A percentile compares a stretch with the other conserved stretches of the same genome.
These are phyloP conservation scores for Scaptomyza pallida DNA, from an alignment of 1,140 invertebrate species.

Conservation along the genomic window DNA sequence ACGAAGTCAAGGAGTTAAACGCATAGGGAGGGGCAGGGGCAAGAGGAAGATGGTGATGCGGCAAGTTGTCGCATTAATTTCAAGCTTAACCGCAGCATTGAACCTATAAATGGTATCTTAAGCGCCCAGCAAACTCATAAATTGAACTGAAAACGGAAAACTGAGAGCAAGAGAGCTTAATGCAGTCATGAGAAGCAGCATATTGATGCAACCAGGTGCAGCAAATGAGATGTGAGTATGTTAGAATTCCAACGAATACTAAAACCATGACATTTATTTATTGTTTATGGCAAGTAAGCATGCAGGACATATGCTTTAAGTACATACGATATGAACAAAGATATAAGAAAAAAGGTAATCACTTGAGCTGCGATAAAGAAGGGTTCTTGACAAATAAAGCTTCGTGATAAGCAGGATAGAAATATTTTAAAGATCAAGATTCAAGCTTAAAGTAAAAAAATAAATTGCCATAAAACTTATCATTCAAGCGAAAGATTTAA, in stretches of 20 bases:
- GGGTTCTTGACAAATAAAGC: too few species aligned
- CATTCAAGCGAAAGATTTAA: neutral
- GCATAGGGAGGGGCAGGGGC: conserved; percentile 20
- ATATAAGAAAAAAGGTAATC: too few species aligned
- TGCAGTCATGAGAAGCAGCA: conserved; percentile 16
- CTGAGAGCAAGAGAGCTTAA: conserved; percentile 20
- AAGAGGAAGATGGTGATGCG: conserved; percentile 31
- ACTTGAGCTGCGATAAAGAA: too few species aligned
- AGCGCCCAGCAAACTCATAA: conserved; percentile 59
- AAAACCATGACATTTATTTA: conserved; percentile 26
- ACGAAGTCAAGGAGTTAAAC: conserved; percentile 7
- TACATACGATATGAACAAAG: too few species aligned
- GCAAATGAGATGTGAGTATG: conserved; percentile 8
- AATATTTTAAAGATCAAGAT: too few species aligned
- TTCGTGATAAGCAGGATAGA: too few species aligned
- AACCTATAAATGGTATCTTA: conserved; percentile 65
- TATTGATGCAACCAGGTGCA: conserved; percentile 32
- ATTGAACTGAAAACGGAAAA: conserved; percentile 35
- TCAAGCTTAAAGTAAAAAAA: too few species aligned
- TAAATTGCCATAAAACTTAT: neutral
- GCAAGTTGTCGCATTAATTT: conserved; percentile 72
- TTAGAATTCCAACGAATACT: conserved; percentile 16
- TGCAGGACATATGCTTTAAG: conserved; percentile 1
- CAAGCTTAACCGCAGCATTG: conserved; percentile 55
- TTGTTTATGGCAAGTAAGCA: conserved; percentile 19